A percentile compares a stretch with the other conserved stretches of the same genome.
These are phyloP conservation scores for Tetragnatha montana DNA, from an alignment of 2,888 invertebrate species.

Conservation along the genomic window DNA sequence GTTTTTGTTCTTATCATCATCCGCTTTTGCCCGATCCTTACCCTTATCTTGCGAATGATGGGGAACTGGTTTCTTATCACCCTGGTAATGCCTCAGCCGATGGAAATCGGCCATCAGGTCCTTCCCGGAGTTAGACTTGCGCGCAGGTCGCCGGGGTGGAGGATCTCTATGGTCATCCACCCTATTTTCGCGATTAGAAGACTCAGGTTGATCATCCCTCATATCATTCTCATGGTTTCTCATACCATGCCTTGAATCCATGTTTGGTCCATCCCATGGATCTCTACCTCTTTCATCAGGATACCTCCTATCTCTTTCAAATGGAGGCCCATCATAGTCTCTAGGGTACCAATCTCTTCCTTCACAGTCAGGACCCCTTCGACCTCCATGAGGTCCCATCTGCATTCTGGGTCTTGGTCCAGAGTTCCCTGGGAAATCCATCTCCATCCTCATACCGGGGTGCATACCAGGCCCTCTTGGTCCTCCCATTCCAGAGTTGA, in stretches of 20 bases:
- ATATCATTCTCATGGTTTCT: slow-evolving; percentile 26
- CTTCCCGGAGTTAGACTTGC: not conserved
- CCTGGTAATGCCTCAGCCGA: slow-evolving; percentile 38
- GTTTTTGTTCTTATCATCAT: slow-evolving; percentile 8
- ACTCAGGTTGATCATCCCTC: slow-evolving; percentile 27
- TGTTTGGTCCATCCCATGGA: slow-evolving; percentile 5
- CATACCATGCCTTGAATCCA: slow-evolving; percentile 12
- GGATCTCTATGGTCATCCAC: slow-evolving; percentile 17
- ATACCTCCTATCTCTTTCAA: slow-evolving; percentile 40
- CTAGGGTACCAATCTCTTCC: slow-evolving; percentile 59
- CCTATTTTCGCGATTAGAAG: slow-evolving; percentile 10
- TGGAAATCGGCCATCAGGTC: slow-evolving; percentile 23
- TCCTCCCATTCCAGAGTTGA: slow-evolving; percentile 50
- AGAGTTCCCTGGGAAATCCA: slow-evolving; percentile 39
- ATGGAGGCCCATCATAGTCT: slow-evolving; percentile 51
- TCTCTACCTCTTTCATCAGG: slow-evolving; percentile 42
- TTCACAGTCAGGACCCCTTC: slow-evolving; percentile 5
- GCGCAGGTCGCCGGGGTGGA: slow-evolving; percentile 1
- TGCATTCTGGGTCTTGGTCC: slow-evolving; percentile 49
- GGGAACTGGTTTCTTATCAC: slow-evolving; percentile 25
- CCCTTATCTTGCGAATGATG: not conserved
- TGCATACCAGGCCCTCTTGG: slow-evolving; percentile 57
- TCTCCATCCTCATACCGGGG: slow-evolving; percentile 54
- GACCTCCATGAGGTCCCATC: slow-evolving; percentile 18
- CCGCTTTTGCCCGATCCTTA: not conserved